These are phyloP conservation scores for Cryptocephalus primarius DNA, from an alignment of 2,888 invertebrate genomes.

Conservation along the genomic window DNA sequence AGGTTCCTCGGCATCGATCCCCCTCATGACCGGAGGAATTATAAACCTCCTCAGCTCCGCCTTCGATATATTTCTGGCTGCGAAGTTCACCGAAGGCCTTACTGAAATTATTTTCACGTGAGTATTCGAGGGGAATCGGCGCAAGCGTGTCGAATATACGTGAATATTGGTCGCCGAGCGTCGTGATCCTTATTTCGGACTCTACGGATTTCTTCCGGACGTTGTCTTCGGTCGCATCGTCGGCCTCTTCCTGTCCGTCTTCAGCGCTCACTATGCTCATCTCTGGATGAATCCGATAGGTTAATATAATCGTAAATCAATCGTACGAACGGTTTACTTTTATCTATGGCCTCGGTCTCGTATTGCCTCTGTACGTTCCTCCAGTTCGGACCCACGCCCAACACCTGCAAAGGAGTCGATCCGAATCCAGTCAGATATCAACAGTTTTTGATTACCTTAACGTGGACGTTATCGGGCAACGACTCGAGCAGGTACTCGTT, in stretches of 20 bases:
- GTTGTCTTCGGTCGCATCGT: not conserved
- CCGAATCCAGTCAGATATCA: no score
- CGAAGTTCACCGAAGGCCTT: slow-evolving; percentile 39
- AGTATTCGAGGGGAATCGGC: not conserved
- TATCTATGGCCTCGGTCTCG: slow-evolving; percentile 3
- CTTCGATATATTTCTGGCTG: slow-evolving; percentile 34
- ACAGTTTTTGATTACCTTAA: no score
- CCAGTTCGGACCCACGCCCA: slow-evolving; percentile 31
- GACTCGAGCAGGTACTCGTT: slow-evolving; percentile 48
- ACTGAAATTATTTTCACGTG: slow-evolving; percentile 26
- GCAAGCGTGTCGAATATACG: no score
- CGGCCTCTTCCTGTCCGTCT: slow-evolving; percentile 7
- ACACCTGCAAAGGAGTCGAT: slow-evolving; percentile 16
- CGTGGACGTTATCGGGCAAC: slow-evolving; percentile 43
- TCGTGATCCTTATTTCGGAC: slow-evolving; percentile 3
- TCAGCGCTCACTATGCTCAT: slow-evolving; percentile 7
- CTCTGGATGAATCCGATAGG: slow-evolving; percentile 3
- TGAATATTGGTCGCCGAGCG: slow-evolving; percentile 16
- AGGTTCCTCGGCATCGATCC: slow-evolving; percentile 54
- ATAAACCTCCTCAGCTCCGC: slow-evolving; percentile 45
- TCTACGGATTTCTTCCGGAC: slow-evolving; percentile 2
- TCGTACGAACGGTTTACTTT: not conserved
- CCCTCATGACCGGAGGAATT: slow-evolving; percentile 46
- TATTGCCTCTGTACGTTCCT: slow-evolving; percentile 24
- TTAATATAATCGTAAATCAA: no score